These are phyloP conservation scores for Phyllostomus hastatus DNA, from an alignment of 2,113 vertebrate genomes.

Conservation along the genomic window DNA sequence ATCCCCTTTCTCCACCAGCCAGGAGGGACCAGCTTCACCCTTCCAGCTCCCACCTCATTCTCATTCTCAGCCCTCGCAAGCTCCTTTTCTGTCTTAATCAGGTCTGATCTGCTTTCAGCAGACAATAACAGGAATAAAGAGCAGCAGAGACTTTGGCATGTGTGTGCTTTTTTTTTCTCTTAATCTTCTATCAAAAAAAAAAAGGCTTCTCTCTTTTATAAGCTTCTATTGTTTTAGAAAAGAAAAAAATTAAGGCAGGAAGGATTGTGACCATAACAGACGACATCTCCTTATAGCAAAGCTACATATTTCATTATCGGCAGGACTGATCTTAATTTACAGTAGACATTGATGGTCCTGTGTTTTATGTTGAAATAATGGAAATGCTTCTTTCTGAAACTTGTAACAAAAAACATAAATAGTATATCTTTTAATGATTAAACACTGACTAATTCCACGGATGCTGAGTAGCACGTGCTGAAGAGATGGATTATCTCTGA, in stretches of 20 bases:
- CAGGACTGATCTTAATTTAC: slow-evolving; percentile 65
- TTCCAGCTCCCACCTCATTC: slow-evolving; percentile 1
- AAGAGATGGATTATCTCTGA: slow-evolving; percentile 83
- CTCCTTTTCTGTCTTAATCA: slow-evolving; percentile 63
- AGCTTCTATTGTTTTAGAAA: slow-evolving; percentile 59
- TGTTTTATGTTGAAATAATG: slow-evolving; percentile 71
- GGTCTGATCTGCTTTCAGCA: slow-evolving; percentile 56
- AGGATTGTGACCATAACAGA: slow-evolving; percentile 51
- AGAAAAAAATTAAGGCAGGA: slow-evolving; percentile 28
- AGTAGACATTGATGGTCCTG: slow-evolving; percentile 18
- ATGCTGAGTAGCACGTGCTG: slow-evolving; percentile 81
- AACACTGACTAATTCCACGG: slow-evolving; percentile 78
- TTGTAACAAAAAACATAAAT: slow-evolving; percentile 80
- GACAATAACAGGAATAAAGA: slow-evolving; percentile 59
- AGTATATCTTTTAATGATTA: slow-evolving; percentile 80
- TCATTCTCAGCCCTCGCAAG: slow-evolving; percentile 30
- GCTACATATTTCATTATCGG: slow-evolving; percentile 45
- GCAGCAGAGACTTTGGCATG: slow-evolving; percentile 22
- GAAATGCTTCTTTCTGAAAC: slow-evolving; percentile 73
- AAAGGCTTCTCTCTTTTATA: slow-evolving; percentile 36
- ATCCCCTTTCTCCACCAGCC: not conserved
- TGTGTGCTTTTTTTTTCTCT: not conserved
- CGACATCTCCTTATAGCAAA: slow-evolving; percentile 47
- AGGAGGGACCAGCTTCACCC: not conserved
- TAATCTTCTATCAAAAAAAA: slow-evolving; percentile 47